Conservation (phyloP, 2,888 invertebrate species). For the Nephrotoma flavescens region DNA sequence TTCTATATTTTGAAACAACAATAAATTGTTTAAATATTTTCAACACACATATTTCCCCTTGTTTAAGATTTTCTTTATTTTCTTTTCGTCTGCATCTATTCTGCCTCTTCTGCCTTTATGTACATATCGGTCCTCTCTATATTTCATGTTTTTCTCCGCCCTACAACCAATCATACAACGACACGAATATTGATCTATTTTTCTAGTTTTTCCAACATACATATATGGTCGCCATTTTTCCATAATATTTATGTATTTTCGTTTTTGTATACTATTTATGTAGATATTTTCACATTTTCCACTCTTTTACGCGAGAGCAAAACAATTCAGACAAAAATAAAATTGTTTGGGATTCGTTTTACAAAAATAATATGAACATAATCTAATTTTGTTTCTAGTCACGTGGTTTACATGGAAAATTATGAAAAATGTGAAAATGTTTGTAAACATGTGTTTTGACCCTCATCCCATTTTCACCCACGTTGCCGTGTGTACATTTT, state of each 20-base stretch:
- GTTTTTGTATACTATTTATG: background rate
- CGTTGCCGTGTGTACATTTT: background rate
- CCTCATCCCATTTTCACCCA: background rate
- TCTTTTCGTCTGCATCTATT: background rate
- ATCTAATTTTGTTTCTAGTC: background rate
- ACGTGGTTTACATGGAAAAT: background rate
- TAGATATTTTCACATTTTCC: background rate
- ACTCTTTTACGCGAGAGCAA: background rate
- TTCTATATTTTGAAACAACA: background rate
- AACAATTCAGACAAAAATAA: background rate
- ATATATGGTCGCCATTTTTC: background rate
- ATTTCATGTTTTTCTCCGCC: background rate
- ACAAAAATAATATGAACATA: background rate
- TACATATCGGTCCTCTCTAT: background rate
- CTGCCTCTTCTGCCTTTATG: background rate
- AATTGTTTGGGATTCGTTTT: background rate
- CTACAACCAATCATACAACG: conserved; percentile 13
- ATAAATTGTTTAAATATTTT: background rate
- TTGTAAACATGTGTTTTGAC: background rate
- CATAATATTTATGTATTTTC: background rate
- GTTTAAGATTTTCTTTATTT: background rate
- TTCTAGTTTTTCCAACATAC: background rate
- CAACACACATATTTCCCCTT: background rate
- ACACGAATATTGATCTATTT: conserved; percentile 12
- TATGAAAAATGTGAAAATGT: background rate